Conservation (phyloP, 2,113 vertebrate species). For the Urocynchramus pylzowi region DNA sequence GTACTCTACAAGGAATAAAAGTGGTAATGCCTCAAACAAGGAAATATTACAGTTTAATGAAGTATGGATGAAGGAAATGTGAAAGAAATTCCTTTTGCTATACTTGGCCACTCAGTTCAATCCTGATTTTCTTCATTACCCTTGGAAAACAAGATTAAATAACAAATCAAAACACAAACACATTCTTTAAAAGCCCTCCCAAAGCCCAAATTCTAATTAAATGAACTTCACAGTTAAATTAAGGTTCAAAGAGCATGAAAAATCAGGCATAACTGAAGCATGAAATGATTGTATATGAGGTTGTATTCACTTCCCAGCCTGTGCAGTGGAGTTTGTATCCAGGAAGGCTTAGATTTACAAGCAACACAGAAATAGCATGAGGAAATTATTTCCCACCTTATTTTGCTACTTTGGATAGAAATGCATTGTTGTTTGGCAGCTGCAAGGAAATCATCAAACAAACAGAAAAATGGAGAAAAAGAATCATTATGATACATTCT, state of each 20-base stretch:
- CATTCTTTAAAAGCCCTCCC: conserved; percentile 1
- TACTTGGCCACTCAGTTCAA: conserved; percentile 7
- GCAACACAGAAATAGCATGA: neutral
- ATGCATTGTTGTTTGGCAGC: neutral
- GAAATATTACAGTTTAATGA: conserved; percentile 25
- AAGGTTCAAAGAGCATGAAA: conserved; percentile 64
- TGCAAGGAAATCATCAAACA: neutral
- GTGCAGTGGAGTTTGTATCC: neutral
- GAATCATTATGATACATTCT: neutral
- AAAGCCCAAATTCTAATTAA: conserved; percentile 41
- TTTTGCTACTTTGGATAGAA: conserved; percentile 15
- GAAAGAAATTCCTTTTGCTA: neutral
- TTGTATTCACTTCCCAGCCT: conserved; percentile 1
- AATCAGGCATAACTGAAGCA: conserved; percentile 49
- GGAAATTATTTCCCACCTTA: conserved; percentile 36
- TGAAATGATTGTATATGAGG: conserved; percentile 55
- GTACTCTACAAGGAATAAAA: conserved; percentile 6
- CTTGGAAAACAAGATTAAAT: conserved; percentile 21
- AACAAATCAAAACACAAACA: conserved; percentile 33
- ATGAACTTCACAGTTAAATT: conserved; percentile 62
- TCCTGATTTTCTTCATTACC: conserved; percentile 36
- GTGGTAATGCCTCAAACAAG: conserved; percentile 3
- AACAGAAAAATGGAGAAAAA: neutral
- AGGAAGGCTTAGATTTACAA: conserved; percentile 1
- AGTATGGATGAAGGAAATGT: neutral